phyloP scores from a whole-genome alignment of 2,797 vertebrate species.

The Neosilurus hyrtlii region DNA sequence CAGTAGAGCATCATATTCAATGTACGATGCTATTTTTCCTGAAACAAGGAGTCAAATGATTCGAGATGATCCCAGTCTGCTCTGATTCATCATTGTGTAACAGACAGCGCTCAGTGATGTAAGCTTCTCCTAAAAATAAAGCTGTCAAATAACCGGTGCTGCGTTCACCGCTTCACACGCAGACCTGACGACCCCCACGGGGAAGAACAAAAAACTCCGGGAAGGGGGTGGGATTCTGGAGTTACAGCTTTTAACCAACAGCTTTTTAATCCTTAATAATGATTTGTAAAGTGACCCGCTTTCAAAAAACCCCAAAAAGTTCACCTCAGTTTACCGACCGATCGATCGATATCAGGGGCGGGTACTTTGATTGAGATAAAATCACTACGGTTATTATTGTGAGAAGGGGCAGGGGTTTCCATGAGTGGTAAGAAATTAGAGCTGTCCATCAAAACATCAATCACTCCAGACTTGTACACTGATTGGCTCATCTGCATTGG shows the following conservation, averaged over 20 bases:
- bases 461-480: not conserved
- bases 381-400: not conserved
- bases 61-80: not conserved
- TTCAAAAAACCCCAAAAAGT: too few relatives aligned
- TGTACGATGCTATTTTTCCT: not conserved
- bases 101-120: not conserved
- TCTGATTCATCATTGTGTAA: not conserved
- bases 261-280: not conserved
- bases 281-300: not conserved
- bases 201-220: not conserved
- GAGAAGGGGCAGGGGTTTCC: not conserved
- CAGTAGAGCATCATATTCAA: not conserved
- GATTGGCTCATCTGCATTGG: not conserved
- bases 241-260: not conserved
- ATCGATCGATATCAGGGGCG: not conserved
- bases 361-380: not conserved
- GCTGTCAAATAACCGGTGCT: not conserved
- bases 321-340: not conserved
- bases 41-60: not conserved
- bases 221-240: not conserved
- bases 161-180: not conserved
- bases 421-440: not conserved
- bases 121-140: not conserved
- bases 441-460: not conserved
- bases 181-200: not conserved